Evolutionary conservation across 2,797 vertebrate genomes (phyloP).

Genomic region (Acropternis orthonyx): DNA sequence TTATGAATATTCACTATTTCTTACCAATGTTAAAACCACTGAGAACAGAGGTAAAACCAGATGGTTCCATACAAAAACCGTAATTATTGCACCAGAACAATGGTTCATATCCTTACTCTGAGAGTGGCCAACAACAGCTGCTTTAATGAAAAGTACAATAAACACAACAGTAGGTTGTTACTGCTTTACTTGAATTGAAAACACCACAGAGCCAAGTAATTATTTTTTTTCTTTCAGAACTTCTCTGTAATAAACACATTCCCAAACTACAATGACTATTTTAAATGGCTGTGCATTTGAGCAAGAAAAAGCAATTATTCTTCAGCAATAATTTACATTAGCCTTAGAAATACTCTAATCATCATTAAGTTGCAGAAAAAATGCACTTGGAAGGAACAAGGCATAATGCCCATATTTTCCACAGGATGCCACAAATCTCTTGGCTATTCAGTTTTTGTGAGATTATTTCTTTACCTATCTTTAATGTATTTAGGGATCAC

Average conservation of each 20-base stretch:
- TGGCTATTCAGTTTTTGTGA: not conserved
- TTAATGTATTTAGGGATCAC: not conserved
- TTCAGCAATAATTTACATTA: slow-evolving; percentile 28
- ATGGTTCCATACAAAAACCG: not conserved
- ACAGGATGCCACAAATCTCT: not conserved
- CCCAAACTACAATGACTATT: slow-evolving; percentile 13
- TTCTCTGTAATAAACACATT: slow-evolving; percentile 45
- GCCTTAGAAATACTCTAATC: not conserved
- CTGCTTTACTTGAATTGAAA: slow-evolving; percentile 10
- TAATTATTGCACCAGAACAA: slow-evolving; percentile 27
- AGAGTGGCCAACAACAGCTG: slow-evolving; percentile 6
- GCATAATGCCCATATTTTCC: not conserved
- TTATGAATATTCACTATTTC: not conserved
- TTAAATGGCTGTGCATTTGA: slow-evolving; percentile 28
- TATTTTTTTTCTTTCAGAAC: not conserved
- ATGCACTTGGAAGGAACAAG: not conserved
- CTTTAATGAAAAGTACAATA: slow-evolving; percentile 35
- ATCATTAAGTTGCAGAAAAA: not conserved
- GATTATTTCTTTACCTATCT: not conserved
- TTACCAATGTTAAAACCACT: not conserved
- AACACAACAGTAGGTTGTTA: not conserved
- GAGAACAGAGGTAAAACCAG: slow-evolving; percentile 4
- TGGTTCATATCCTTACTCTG: not conserved
- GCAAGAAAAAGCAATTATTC: slow-evolving; percentile 42
- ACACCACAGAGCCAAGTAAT: not conserved